Conservation (phyloP, 2,113 vertebrate species). For the Erythrolamprus reginae region DNA sequence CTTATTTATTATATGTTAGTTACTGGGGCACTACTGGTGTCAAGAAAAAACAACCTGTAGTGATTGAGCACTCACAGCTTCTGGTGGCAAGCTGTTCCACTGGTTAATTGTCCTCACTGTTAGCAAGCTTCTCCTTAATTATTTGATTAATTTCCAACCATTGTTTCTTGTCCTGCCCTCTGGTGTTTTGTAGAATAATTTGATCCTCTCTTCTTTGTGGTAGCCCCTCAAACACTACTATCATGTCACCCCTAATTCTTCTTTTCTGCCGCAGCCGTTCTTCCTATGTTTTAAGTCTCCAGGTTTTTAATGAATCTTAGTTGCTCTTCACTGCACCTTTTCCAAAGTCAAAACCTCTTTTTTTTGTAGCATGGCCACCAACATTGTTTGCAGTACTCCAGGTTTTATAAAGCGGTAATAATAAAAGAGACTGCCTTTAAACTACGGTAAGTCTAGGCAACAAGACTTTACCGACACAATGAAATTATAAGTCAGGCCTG, state of each 20-base stretch:
- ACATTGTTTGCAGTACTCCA: neutral
- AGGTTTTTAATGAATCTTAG: neutral
- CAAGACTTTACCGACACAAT: neutral
- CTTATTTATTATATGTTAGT: neutral
- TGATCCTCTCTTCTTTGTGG: neutral
- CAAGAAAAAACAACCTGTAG: neutral
- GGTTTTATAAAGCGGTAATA: neutral
- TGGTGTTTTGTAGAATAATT: accelerated
- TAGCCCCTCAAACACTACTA: neutral
- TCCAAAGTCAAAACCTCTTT: neutral
- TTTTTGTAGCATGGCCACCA: neutral
- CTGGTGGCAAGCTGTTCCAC: neutral
- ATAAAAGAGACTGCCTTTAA: neutral
- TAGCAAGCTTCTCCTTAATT: neutral
- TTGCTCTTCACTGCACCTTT: neutral
- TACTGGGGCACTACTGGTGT: neutral
- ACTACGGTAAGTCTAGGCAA: neutral
- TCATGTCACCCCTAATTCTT: neutral
- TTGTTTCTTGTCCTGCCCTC: neutral
- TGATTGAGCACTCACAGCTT: neutral
- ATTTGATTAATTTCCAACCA: neutral
- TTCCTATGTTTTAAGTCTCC: neutral
- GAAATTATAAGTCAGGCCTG: neutral
- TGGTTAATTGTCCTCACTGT: neutral
- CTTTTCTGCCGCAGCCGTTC: neutral